Base-by-base conservation (phyloP, 2,888 invertebrate species). In the Actias luna region DNA sequence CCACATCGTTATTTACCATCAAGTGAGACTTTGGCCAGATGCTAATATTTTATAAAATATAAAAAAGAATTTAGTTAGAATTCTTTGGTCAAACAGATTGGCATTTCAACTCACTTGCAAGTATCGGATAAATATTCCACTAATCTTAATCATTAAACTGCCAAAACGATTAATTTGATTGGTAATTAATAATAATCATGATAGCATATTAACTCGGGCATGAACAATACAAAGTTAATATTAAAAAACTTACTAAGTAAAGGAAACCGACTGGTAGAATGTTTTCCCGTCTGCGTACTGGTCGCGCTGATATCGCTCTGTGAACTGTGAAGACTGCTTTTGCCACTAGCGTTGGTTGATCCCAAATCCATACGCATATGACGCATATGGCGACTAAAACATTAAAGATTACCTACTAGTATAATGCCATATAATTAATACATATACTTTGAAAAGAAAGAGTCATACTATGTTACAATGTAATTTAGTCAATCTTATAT, bases 261-360 rank as follows among this genome's bases (percentile, higher is more conserved):
- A 66, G 92, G 89, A 70, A 89, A 92, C 74, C 94, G 92, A 79
- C 89, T 75, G 36, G 83, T 70, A n/a, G 87, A 77, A 77, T 93
- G 93, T 83, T 94, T 90, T 76, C 92, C 91, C 66, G 92, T 76
- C 67, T 94, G 93, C 10, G 93, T 88, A 77, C 93, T 92, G 79
- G 93, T 94, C 60, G 93, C 93, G 82, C 94, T 94, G 76, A 96
- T 91, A 84, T 96, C 96, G 76, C 95, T 96, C 82, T 95, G 94
- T 0, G 95, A 95, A 81, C 95, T 95, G 81, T 95, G 93, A 77
- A 94, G 93, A 78, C 94, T 94, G 86, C 90, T 87, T 78, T 92
- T 86, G 74, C 94, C 93, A 83, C 94, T 93, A 82, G 91, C 93
- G 72, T 93, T 88, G 63, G 92, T 87, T 69, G 92, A 85, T 69